Evolutionary conservation across 2,113 vertebrate species (phyloP), one percentile per base, ranked within the genome.

Genomic region (Loxodonta africana): DNA sequence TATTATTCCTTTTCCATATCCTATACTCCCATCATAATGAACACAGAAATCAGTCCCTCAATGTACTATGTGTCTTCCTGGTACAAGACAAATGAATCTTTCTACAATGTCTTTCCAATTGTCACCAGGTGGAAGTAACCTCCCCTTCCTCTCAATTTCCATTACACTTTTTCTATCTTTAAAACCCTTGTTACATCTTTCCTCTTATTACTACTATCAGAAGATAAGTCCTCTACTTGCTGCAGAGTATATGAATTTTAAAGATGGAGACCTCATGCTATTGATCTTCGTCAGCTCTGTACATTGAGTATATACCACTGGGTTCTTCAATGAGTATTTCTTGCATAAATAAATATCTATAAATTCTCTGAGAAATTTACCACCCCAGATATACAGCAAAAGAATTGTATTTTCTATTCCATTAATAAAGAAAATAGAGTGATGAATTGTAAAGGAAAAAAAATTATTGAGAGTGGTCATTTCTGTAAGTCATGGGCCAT

Each of bases 401-500:
- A 88, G 17, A 91, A 84, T 69, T 12, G 7, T 69, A 76, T 93
- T 88, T 73, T 84, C 46, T 91, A 62, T 94, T 94, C 60, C 46
- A 8, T 85, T 89, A 88, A 33, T 30, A 60, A 30, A 96, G 65
- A 96, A 94, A 90, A 97, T 73, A 33, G 30, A 92, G 5, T 80
- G 26, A 88, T 95, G 80, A 95, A 76, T 92, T 83, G 21, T 51
- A 94, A 89, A 87, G 30, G 41, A 87, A 94, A 88, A 41, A 94
- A 97, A 96, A 92, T 71, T 44, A 74, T 82, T 94, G 28, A 95
- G 28, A 93, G 25, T 78, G 73, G 82, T 93, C 57, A 97, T 95
- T 87, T 93, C 74, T 69, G 11, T 96, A 82, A 95, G 62, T 88
- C 65, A 94, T 90, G 20, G n/a, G n/a, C 77, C 97, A 80, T 76